phyloP scores from a whole-genome alignment of 2,888 invertebrate species.

The Folsomia candida region DNA sequence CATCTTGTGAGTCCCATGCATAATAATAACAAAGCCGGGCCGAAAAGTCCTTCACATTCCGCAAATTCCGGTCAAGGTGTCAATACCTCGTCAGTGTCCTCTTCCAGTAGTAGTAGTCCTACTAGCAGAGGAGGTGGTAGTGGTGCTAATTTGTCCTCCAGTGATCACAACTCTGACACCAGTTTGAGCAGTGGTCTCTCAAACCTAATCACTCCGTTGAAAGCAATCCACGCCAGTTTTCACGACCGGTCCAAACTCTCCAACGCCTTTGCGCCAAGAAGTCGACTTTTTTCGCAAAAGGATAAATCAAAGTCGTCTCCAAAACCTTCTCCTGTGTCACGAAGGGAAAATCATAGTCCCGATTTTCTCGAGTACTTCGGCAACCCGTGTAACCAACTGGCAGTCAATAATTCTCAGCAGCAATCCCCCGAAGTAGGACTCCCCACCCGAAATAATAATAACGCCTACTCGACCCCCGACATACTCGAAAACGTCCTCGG shows the following conservation, averaged over 20 bases:
- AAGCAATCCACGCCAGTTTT: conserved; percentile 45
- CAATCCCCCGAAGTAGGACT: too few relatives aligned
- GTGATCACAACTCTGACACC: background rate
- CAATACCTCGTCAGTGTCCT: conserved; percentile 14
- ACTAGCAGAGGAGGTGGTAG: conserved; percentile 23
- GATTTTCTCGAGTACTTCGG: conserved; percentile 23
- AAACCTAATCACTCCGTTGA: conserved; percentile 41
- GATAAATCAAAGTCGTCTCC: conserved; percentile 34
- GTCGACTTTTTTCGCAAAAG: conserved; percentile 40
- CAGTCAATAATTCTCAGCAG: background rate
- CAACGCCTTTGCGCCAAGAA: conserved; percentile 34
- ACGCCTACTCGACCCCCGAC: conserved; percentile 14
- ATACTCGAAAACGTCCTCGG: conserved; percentile 8
- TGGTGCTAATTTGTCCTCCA: too few relatives aligned
- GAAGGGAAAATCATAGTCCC: conserved; percentile 10
- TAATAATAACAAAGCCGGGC: background rate
- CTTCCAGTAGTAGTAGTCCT: conserved; percentile 2
- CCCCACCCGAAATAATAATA: background rate
- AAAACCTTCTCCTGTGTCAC: conserved; percentile 10
- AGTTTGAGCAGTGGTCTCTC: conserved; percentile 13
- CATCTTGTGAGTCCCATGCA: conserved; percentile 37
- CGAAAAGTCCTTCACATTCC: conserved; percentile 3
- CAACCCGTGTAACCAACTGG: background rate
- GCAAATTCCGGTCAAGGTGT: conserved; percentile 23
- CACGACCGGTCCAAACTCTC: conserved; percentile 43